Conservation (phyloP, 2,113 vertebrate species). For the Tragelaphus imberbis region DNA sequence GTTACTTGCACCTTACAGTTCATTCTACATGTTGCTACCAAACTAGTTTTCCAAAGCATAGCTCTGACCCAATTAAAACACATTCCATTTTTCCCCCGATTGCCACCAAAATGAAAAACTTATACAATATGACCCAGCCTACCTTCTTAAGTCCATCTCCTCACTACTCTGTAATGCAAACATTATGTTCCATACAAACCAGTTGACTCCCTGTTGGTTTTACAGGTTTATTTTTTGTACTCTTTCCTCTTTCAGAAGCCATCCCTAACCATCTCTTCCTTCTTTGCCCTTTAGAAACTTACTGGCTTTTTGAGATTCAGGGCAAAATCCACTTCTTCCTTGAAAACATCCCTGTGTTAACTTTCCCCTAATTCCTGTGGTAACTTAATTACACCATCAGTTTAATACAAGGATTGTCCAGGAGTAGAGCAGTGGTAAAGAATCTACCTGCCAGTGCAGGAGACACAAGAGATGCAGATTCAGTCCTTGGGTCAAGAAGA, state of each 20-base stretch:
- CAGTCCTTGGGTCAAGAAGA: not conserved
- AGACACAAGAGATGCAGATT: not conserved
- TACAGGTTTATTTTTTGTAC: not conserved
- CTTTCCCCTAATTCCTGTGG: not conserved
- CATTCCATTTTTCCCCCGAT: not conserved
- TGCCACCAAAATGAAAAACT: slow-evolving; percentile 16
- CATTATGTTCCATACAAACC: not conserved
- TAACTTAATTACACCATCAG: not conserved
- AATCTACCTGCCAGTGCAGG: not conserved
- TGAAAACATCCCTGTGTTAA: not conserved
- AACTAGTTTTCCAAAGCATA: slow-evolving; percentile 40
- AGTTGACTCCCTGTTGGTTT: not conserved
- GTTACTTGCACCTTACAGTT: not conserved
- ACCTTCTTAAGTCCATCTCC: not conserved
- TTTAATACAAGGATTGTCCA: not conserved
- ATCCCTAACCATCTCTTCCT: not conserved
- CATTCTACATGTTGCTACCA: not conserved
- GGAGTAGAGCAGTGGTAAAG: not conserved
- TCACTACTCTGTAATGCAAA: not conserved
- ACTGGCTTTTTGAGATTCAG: not conserved
- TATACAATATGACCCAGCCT: not conserved
- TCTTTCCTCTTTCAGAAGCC: not conserved
- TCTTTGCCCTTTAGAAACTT: not conserved
- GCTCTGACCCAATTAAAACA: not conserved
- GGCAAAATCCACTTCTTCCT: not conserved